Percentiles rank a stretch among this genome's conserved stretches.
phyloP scores from a whole-genome alignment of 2,888 invertebrate species.

The Geotrupes spiniger region DNA sequence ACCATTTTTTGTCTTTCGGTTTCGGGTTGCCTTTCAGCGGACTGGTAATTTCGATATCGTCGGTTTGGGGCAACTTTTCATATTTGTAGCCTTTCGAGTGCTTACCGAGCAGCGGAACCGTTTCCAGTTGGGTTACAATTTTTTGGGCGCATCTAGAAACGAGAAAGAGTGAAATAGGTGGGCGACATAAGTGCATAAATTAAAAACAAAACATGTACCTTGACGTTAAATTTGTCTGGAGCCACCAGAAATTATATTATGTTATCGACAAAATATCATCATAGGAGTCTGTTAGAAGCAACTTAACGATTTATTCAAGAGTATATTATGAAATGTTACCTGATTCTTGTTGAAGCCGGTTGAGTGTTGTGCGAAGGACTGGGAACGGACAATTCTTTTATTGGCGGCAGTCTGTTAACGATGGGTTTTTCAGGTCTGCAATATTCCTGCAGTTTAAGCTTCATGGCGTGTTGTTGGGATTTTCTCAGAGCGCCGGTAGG shows the following conservation, averaged over 20 bases:
- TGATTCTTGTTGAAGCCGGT: conserved; percentile 68
- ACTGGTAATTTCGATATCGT: conserved; percentile 36
- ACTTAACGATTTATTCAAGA: too few relatives aligned
- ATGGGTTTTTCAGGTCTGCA: conserved; percentile 51
- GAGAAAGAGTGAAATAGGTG: background rate
- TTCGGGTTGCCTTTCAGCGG: conserved; percentile 43
- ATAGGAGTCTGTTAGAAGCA: too few relatives aligned
- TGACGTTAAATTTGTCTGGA: too few relatives aligned
- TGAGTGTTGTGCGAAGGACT: conserved; percentile 46
- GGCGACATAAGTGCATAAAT: too few relatives aligned
- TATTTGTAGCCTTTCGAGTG: conserved; percentile 51
- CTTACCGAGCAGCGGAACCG: conserved; percentile 59
- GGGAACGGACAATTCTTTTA: conserved; percentile 67
- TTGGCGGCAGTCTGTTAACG: conserved; percentile 74
- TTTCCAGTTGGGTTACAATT: conserved; percentile 74
- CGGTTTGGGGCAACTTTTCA: conserved; percentile 57
- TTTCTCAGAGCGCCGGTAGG: conserved; percentile 64
- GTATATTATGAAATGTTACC: too few relatives aligned
- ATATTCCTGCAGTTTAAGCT: conserved; percentile 54
- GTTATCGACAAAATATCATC: too few relatives aligned
- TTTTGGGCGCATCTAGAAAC: conserved; percentile 71
- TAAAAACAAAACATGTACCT: too few relatives aligned
- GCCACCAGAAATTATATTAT: too few relatives aligned
- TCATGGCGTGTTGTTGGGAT: conserved; percentile 74
- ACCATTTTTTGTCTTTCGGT: conserved; percentile 43